Evolutionary conservation across 1,140 invertebrate species (phyloP).

Genomic region (Agrypnia vestita): DNA sequence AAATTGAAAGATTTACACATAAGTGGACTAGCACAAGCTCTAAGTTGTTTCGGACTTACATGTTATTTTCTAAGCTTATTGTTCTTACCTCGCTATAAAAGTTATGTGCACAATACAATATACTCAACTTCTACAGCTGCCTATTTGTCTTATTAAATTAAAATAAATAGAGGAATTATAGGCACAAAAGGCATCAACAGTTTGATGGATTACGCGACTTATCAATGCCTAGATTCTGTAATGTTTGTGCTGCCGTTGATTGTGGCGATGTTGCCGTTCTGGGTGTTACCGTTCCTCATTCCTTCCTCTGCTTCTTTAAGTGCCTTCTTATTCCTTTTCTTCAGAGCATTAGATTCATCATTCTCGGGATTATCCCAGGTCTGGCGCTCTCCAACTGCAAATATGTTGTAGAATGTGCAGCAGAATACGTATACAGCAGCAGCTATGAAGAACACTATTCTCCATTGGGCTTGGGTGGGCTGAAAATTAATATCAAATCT

Average conservation of each 20-base stretch:
- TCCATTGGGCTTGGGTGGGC: conserved; percentile 90
- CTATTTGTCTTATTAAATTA: conserved; percentile 31
- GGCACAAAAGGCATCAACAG: background rate
- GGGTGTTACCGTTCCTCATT: conserved; percentile 51
- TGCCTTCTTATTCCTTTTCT: conserved; percentile 69
- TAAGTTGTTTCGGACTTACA: conserved; percentile 43
- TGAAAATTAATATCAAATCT: conserved; percentile 67
- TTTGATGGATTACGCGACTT: background rate
- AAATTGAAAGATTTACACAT: conserved; percentile 39
- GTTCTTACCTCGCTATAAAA: background rate
- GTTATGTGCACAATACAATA: conserved; percentile 30
- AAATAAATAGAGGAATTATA: conserved; percentile 31
- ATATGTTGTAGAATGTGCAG: conserved; percentile 84
- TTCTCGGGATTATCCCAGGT: conserved; percentile 86
- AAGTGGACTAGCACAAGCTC: conserved; percentile 50
- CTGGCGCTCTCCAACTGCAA: conserved; percentile 85
- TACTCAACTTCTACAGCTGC: conserved; percentile 22
- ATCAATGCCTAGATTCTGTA: conserved; percentile 56
- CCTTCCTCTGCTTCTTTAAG: conserved; percentile 66
- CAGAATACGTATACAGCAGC: conserved; percentile 84
- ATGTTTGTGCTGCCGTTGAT: conserved; percentile 50
- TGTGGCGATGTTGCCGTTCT: conserved; percentile 4
- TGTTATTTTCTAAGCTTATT: conserved; percentile 21
- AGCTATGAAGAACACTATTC: conserved; percentile 89
- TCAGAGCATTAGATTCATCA: conserved; percentile 73